Percentiles rank a stretch among this genome's conserved stretches.
phyloP scores from a whole-genome alignment of 1,140 invertebrate genomes.

The Drosophila pachea region DNA sequence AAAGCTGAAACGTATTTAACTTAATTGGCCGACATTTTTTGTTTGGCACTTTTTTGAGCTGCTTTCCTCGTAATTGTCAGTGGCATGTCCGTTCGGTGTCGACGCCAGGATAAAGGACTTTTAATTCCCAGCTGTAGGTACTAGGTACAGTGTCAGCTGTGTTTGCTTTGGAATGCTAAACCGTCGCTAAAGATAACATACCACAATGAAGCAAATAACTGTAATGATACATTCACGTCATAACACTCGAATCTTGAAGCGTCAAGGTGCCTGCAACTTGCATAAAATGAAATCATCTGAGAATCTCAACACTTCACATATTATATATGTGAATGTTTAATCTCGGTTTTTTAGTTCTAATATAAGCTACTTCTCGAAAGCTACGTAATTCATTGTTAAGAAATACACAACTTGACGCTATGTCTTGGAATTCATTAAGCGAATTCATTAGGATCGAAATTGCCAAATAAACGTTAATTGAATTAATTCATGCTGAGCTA shows the following conservation, averaged over 20 bases:
- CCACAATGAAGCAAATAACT: constrained; percentile 2
- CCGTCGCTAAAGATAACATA: constrained; percentile 44
- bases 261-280: constrained; percentile 11
- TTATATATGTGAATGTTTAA: background rate
- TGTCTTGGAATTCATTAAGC: background rate
- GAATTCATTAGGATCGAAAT: constrained; percentile 36
- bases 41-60: constrained; percentile 39
- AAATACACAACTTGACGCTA: too few species aligned
- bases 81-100: constrained; percentile 74
- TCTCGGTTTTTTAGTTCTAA: background rate
- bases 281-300: background rate
- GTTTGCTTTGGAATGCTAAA: constrained; percentile 52
- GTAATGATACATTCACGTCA: constrained; percentile 19
- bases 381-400: too few species aligned
- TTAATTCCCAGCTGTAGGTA: constrained; percentile 36
- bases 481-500: constrained; percentile 57
- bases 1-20: constrained; percentile 55
- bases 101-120: constrained; percentile 38
- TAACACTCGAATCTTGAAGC: background rate
- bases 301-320: too few species aligned
- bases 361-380: too few species aligned
- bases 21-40: constrained; percentile 65
- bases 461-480: constrained; percentile 54
- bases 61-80: constrained; percentile 64
- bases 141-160: constrained; percentile 30